These are phyloP conservation scores for Talpa occidentalis DNA, from an alignment of 2,113 vertebrate species.

Conservation along the genomic window DNA sequence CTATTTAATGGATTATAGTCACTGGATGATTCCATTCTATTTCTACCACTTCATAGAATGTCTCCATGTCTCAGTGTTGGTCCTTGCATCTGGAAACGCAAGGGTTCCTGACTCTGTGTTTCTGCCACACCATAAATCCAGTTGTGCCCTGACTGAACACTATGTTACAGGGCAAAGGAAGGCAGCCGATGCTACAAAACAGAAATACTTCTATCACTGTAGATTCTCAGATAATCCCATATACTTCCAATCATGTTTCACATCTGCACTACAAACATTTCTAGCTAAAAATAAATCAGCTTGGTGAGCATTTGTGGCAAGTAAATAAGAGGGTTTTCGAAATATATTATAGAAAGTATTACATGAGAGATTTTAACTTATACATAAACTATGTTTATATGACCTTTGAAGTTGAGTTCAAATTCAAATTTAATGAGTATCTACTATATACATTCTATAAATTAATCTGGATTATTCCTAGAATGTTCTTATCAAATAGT, in stretches of 20 bases:
- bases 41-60: no score
- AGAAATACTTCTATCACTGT: no score
- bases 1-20: no score
- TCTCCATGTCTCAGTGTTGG: no score
- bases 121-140: no score
- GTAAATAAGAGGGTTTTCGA: not conserved
- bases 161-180: no score
- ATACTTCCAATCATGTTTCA: not conserved
- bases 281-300: not conserved
- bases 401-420: not conserved
- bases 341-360: not conserved
- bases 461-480: not conserved
- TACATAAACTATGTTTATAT: not conserved
- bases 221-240: not conserved
- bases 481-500: not conserved
- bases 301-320: not conserved
- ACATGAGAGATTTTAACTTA: not conserved
- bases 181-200: no score
- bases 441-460: not conserved
- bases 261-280: not conserved
- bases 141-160: no score
- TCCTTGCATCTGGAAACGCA: no score
- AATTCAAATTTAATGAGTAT: not conserved
- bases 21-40: no score
- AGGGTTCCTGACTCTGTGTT: no score